Evolutionary conservation across 2,797 vertebrate species (phyloP), one percentile per base, ranked within the genome.

Genomic region (Lutjanus argentimaculatus): DNA sequence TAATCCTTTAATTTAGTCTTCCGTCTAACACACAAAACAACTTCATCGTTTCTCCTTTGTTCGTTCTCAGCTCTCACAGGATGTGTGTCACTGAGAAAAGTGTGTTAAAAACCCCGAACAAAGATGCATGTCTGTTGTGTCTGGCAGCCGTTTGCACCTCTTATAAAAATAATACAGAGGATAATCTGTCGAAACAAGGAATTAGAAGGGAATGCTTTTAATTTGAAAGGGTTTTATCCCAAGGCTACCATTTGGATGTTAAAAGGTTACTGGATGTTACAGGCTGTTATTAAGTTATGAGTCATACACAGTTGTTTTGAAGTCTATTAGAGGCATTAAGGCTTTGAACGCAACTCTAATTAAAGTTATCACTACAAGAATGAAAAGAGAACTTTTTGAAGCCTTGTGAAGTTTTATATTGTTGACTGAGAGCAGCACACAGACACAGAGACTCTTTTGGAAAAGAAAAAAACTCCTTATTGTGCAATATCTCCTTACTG

Each of bases 141-240:
- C 15, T 77, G 49, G 17, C n/a, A 7, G 19, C 19, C 9, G 16
- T 45, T n/a, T n/a, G n/a, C n/a, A n/a, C n/a, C n/a, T n/a, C n/a
- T 49, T 52, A 12, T 7, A 25, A 22, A 36, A 40, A 17, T 46
- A 36, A 73, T 1, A 6, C 6, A 19, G 43, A 56, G 21, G 11
- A 65, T 12, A 3, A 43, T 67, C 75, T 63, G 15, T 63, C 65
- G 25, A 56, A 58, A 25, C 17, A 7, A 9, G 42, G 55, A 51
- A 46, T 79, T 45, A 67, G 36, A 57, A 48, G 42, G n/a, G 42
- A 58, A 40, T 2, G 64, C 59, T 77, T 80, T 85, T 70, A 69
- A 69, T 85, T 58, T 85, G 19, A 78, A 83, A 70, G 51, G 40
- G 16, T 56, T 85, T 40, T 30, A 9, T 66, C 72, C 67, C 30